Conservation (phyloP, 2,113 vertebrate genomes). For the Clinocottus analis region DNA sequence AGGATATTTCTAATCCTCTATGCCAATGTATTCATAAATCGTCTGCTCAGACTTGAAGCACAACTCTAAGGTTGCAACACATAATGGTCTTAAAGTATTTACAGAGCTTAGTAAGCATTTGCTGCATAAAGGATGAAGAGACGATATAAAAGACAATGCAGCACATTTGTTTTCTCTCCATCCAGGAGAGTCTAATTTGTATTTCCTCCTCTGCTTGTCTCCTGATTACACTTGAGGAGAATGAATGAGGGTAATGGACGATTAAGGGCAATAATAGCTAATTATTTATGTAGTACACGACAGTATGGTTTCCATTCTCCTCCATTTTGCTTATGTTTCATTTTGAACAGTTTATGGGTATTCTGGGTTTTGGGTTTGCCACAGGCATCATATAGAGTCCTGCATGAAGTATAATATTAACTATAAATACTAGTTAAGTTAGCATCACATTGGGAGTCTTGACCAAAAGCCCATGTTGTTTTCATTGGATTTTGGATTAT, state of each 20-base stretch:
- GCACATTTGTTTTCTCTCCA: conserved; percentile 19
- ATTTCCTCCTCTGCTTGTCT: conserved; percentile 20
- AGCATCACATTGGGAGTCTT: neutral
- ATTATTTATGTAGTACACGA: conserved; percentile 3
- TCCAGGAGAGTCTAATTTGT: conserved; percentile 35
- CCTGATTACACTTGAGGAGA: conserved; percentile 21
- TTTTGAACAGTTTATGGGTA: neutral
- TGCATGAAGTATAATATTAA: neutral
- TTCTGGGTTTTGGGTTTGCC: neutral
- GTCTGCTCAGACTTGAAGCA: conserved; percentile 31
- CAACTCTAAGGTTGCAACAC: conserved; percentile 40
- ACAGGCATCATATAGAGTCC: neutral
- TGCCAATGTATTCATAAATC: conserved; percentile 44
- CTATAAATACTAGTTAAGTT: neutral
- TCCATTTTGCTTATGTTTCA: conserved; percentile 9
- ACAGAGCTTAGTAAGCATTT: conserved; percentile 61
- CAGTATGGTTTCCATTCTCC: conserved; percentile 9
- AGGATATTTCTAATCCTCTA: conserved; percentile 30
- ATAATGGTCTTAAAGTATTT: conserved; percentile 65
- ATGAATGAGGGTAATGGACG: conserved; percentile 34
- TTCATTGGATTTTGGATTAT: neutral
- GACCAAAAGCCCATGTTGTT: neutral
- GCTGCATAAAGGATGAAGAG: conserved; percentile 57
- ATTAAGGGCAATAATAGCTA: conserved; percentile 13
- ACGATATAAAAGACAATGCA: conserved; percentile 25